Base-by-base conservation (phyloP, 2,797 vertebrate genomes). In the Prunella strophiata region DNA sequence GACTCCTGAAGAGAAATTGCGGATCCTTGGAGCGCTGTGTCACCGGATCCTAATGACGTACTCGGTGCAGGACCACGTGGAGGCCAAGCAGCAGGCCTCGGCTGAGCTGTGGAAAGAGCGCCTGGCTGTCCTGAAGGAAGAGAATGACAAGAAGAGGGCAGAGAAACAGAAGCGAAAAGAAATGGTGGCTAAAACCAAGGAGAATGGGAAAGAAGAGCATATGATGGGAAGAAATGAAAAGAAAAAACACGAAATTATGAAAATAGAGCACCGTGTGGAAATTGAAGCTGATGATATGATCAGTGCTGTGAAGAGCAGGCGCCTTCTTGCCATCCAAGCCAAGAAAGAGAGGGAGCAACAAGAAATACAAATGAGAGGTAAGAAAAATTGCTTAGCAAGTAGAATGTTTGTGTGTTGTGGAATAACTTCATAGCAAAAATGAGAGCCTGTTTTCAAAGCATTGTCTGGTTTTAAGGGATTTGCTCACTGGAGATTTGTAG, bases 11-110 rank as follows among this genome's bases (percentile, higher is more conserved):
- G 99, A 99, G 97, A 99, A 99, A 90, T 97, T 99, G 47, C 98
- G 38, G 93, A 98, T 99, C 90, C 97, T 99, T 25, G 98, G 98
- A 40, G 99, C 99, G 0, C 98, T 99, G 42, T 99, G 99, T 93
- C 99, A 99, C 96, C 98, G 99, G 45, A 99, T 99, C 81, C 98
- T 99, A 9, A 99, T 99, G 99, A 99, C 99, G 0, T 99, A 99
- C 95, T 99, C 99, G 0, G 98, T 99, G 62, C 99, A 99, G 94
- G 99, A 99, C 91, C 99, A 99, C 0, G 98, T 99, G 45, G 99
- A 99, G 22, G 96, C 98, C n/a, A 98, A 98, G 93, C 99, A 99
- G 90, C 99, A 99, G 68, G 97, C 98, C 1, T 98, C 99, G 0
- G 99, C 98, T 1, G 99, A 99, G 95, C 95, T 99, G 48, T 99